These are phyloP conservation scores for Festucalex cinctus DNA, from an alignment of 2,113 vertebrate species.

Conservation along the genomic window DNA sequence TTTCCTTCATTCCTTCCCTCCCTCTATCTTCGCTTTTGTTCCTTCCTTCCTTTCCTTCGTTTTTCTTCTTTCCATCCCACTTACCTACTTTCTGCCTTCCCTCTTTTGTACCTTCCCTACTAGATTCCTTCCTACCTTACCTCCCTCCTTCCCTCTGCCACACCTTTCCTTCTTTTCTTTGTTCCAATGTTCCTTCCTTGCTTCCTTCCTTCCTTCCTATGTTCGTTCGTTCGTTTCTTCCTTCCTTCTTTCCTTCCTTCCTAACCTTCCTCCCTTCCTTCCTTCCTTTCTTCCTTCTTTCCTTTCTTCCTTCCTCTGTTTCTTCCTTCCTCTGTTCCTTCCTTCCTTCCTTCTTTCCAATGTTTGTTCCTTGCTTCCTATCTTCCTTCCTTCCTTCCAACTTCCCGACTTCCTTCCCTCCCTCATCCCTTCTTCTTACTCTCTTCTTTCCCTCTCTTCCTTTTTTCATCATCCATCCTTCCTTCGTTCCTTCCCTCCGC, in stretches of 20 bases:
- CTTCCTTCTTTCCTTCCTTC: conserved; percentile 7
- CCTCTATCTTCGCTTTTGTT: too few relatives aligned
- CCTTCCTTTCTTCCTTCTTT: too few relatives aligned
- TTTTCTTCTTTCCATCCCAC: too few relatives aligned
- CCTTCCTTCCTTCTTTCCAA: neutral
- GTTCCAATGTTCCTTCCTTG: too few relatives aligned
- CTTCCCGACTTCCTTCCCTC: conserved; percentile 25
- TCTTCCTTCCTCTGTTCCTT: conserved; percentile 16
- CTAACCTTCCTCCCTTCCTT: neutral
- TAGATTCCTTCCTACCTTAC: neutral
- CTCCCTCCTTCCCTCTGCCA: neutral
- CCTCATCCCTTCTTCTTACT: conserved; percentile 5
- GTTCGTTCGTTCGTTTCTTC: too few relatives aligned
- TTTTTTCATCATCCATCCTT: too few relatives aligned
- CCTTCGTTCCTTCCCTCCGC: neutral
- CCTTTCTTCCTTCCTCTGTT: neutral
- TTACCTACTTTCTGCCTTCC: too few relatives aligned
- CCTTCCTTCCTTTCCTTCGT: too few relatives aligned
- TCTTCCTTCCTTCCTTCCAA: conserved; percentile 2
- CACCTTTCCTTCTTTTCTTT: neutral
- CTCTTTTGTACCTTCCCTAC: neutral
- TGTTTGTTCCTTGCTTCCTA: neutral
- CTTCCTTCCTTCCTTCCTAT: too few relatives aligned
- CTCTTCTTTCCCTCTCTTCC: conserved; percentile 26
- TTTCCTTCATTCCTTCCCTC: too few relatives aligned